A percentile compares a stretch with the other conserved stretches of the same genome.
phyloP scores from a whole-genome alignment of 2,113 vertebrate genomes.

The Ascaphus truei region DNA sequence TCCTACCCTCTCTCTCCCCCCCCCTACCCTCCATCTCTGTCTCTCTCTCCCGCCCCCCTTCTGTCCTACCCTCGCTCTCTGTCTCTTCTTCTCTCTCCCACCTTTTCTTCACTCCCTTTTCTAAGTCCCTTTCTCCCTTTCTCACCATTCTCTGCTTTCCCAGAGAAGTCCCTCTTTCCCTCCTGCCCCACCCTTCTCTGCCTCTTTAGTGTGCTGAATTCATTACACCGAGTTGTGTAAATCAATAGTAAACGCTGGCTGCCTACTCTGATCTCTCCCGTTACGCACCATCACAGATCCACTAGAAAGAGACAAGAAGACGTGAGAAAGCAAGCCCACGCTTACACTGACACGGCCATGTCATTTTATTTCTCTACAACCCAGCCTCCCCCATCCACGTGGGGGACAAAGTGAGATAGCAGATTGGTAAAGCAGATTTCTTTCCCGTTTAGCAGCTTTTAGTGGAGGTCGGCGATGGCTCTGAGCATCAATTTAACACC shows the following conservation, averaged over 20 bases:
- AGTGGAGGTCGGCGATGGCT: too few species aligned
- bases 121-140: too few species aligned
- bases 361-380: constrained; percentile 66
- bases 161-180: too few species aligned
- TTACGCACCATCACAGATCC: constrained; percentile 63
- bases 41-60: too few species aligned
- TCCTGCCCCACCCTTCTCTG: too few species aligned
- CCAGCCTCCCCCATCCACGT: too few species aligned
- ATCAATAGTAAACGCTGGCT: constrained; percentile 65
- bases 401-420: constrained; percentile 63
- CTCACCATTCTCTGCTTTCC: too few species aligned
- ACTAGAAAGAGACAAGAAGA: constrained; percentile 64
- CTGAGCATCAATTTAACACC: too few species aligned
- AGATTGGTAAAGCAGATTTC: constrained; percentile 64
- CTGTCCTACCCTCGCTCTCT: too few species aligned
- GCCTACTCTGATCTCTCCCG: constrained; percentile 57
- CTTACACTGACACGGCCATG: constrained; percentile 70
- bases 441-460: too few species aligned
- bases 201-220: constrained; percentile 44
- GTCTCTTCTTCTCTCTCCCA: too few species aligned
- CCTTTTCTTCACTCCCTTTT: not conserved
- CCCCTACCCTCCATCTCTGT: too few species aligned
- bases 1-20: constrained; percentile 23
- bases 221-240: constrained; percentile 55
- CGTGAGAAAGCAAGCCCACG: constrained; percentile 67